Evolutionary conservation across 2,888 invertebrate genomes (phyloP).

Genomic region (Rhynchonema sp.): DNA sequence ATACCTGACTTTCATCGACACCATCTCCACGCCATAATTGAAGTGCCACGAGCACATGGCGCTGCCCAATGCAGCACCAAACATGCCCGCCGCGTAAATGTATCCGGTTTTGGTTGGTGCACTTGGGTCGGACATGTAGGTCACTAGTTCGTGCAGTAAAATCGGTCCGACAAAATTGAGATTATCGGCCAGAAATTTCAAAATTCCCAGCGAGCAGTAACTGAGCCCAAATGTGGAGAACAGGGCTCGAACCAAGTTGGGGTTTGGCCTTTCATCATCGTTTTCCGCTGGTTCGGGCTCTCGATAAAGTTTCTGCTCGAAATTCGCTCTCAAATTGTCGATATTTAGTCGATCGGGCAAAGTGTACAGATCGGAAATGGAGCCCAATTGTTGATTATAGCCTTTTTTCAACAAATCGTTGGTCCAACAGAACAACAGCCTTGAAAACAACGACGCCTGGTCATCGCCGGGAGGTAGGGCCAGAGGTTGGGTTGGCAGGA

Average conservation of each 20-base stretch:
- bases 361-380: constrained; percentile 61
- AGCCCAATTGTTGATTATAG: constrained; percentile 46
- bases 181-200: constrained; percentile 61
- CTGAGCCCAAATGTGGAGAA: constrained; percentile 47
- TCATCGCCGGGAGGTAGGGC: constrained; percentile 7
- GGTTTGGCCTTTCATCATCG: neutral
- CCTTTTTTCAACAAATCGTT: constrained; percentile 44
- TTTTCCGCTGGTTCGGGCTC: neutral
- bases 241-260: constrained; percentile 48
- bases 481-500: too few relatives aligned
- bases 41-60: constrained; percentile 69
- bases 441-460: constrained; percentile 10
- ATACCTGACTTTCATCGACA: constrained; percentile 4
- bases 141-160: constrained; percentile 57
- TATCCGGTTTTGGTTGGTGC: constrained; percentile 35
- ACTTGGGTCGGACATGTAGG: constrained; percentile 50
- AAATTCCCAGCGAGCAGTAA: constrained; percentile 61
- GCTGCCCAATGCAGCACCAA: constrained; percentile 46
- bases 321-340: constrained; percentile 36
- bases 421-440: constrained; percentile 20
- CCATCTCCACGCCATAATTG: constrained; percentile 58
- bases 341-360: constrained; percentile 48
- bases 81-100: constrained; percentile 43
- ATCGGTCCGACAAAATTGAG: constrained; percentile 72
- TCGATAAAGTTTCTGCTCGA: neutral